These are phyloP conservation scores for Eucidaris tribuloides DNA, from an alignment of 35 echinoderm and acorn worm species.

Conservation along the genomic window DNA sequence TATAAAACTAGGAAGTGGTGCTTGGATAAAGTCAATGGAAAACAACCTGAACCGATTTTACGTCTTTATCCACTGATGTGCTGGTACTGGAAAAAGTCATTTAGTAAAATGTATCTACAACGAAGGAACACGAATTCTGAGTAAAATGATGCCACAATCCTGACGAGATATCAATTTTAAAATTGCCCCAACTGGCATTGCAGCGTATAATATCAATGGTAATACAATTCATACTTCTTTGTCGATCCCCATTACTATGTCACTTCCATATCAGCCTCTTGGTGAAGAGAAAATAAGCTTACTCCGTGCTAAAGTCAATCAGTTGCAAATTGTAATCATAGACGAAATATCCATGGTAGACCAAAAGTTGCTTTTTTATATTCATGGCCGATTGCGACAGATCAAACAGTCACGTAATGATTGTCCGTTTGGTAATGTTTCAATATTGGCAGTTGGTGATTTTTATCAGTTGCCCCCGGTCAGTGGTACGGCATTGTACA, in stretches of 20 bases:
- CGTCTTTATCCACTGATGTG: conserved; percentile 25
- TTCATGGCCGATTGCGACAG: too few relatives aligned
- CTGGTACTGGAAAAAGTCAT: conserved; percentile 26
- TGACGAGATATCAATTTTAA: conserved; percentile 23
- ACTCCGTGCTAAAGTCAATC: too few relatives aligned
- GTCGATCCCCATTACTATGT: not conserved
- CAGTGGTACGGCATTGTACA: too few relatives aligned
- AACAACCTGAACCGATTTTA: conserved; percentile 32
- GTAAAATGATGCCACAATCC: not conserved
- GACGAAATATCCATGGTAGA: too few relatives aligned
- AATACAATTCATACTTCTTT: conserved; percentile 13
- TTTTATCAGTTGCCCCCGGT: too few relatives aligned
- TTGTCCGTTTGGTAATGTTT: too few relatives aligned
- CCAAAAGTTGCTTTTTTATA: too few relatives aligned
- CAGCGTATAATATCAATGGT: conserved; percentile 45
- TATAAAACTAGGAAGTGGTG: conserved; percentile 48
- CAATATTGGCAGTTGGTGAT: too few relatives aligned
- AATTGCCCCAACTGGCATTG: conserved; percentile 26
- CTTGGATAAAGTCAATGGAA: conserved; percentile 24
- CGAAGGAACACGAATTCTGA: not conserved
- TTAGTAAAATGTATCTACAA: conserved; percentile 18
- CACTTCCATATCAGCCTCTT: too few relatives aligned
- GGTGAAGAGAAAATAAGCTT: too few relatives aligned
- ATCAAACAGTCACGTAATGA: too few relatives aligned
- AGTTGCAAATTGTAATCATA: too few relatives aligned